These are phyloP conservation scores for Eupeodes corollae DNA, from an alignment of 1,140 invertebrate genomes.

Conservation along the genomic window DNA sequence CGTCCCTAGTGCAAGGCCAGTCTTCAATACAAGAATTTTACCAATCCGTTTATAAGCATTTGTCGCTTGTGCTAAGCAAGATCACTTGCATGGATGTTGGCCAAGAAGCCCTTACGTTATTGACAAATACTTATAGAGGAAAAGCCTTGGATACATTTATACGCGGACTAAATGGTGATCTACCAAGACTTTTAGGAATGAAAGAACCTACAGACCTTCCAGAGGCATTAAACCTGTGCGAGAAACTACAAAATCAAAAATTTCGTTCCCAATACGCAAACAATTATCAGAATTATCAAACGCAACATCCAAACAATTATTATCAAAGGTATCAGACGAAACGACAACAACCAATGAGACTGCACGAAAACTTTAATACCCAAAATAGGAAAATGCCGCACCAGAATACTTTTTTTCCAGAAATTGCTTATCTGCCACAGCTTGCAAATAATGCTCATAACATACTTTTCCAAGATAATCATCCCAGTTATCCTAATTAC, in stretches of 20 bases:
- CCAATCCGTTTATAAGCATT: constrained; percentile 8
- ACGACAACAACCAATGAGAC: too few species aligned
- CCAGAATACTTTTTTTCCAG: too few species aligned
- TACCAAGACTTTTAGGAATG: background rate
- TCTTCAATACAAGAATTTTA: constrained; percentile 1
- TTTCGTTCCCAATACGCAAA: background rate
- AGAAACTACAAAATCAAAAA: constrained; percentile 1
- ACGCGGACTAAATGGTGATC: too few species aligned
- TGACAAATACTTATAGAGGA: constrained; percentile 1
- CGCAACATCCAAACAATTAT: too few species aligned
- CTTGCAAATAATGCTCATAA: too few species aligned
- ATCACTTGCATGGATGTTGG: background rate
- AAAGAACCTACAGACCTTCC: constrained; percentile 1
- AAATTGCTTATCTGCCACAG: too few species aligned
- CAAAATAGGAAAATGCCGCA: too few species aligned
- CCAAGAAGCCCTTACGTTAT: background rate
- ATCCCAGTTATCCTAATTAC: too few species aligned
- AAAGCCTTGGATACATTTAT: constrained; percentile 5
- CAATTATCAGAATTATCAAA: too few species aligned
- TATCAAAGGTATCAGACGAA: too few species aligned
- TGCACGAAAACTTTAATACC: too few species aligned
- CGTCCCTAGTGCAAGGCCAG: constrained; percentile 6
- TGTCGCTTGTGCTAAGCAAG: constrained; percentile 1
- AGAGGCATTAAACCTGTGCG: background rate
- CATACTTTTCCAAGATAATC: too few species aligned